These are phyloP conservation scores for Rhadinocentrus ornatus DNA, from an alignment of 2,797 vertebrate species.

Conservation along the genomic window DNA sequence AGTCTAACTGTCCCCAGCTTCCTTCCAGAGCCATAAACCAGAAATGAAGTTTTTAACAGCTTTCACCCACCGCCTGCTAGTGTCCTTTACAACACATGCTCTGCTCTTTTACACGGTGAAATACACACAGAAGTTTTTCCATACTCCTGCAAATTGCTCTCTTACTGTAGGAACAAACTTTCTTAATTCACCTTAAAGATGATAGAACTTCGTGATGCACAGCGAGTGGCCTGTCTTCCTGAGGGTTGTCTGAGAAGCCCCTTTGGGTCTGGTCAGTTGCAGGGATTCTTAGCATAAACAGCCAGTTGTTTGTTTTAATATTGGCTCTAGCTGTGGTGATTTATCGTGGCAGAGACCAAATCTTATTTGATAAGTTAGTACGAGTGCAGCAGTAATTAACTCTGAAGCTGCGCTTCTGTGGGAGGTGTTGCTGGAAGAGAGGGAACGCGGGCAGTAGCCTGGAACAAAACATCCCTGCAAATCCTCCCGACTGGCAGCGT, in stretches of 20 bases:
- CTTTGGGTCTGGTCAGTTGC: slow-evolving; percentile 35
- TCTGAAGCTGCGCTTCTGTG: slow-evolving; percentile 59
- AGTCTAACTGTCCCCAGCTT: slow-evolving; percentile 59
- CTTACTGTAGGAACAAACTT: slow-evolving; percentile 46
- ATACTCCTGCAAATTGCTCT: slow-evolving; percentile 36
- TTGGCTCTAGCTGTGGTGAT: slow-evolving; percentile 65
- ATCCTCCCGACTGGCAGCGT: slow-evolving; percentile 72
- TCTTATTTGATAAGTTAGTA: slow-evolving; percentile 74
- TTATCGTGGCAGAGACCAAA: slow-evolving; percentile 63
- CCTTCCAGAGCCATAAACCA: slow-evolving; percentile 73
- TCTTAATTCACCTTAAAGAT: slow-evolving; percentile 75
- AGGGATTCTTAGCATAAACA: slow-evolving; percentile 38
- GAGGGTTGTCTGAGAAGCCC: slow-evolving; percentile 42
- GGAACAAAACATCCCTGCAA: slow-evolving; percentile 76
- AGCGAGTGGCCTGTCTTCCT: slow-evolving; percentile 8
- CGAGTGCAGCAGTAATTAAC: slow-evolving; percentile 79
- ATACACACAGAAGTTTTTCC: slow-evolving; percentile 42
- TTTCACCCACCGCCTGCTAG: slow-evolving; percentile 55
- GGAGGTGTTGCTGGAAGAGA: slow-evolving; percentile 58
- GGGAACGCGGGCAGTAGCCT: slow-evolving; percentile 63
- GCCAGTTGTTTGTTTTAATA: slow-evolving; percentile 61
- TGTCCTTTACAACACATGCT: slow-evolving; percentile 53
- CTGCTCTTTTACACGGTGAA: slow-evolving; percentile 40
- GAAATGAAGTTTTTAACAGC: slow-evolving; percentile 81
- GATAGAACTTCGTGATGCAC: slow-evolving; percentile 22